A percentile compares a stretch with the other conserved stretches of the same genome.
These are phyloP conservation scores for Onychomys arenicola DNA, from an alignment of 2,797 vertebrate genomes.

Conservation along the genomic window DNA sequence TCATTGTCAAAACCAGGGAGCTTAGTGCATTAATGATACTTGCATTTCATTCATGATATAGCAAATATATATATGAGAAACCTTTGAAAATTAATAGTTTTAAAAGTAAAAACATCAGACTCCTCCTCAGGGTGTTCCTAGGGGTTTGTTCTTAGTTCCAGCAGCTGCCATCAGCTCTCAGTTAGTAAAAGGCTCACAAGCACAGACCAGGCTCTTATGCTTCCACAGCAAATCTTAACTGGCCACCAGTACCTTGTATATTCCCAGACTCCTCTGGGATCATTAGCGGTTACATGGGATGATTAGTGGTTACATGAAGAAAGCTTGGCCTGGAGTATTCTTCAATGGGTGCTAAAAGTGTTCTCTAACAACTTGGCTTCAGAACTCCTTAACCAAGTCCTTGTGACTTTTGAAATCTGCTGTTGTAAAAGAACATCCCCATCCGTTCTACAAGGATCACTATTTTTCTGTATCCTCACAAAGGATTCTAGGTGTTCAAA, in stretches of 20 bases:
- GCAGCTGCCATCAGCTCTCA: neutral
- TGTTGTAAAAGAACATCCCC: slow-evolving; percentile 24
- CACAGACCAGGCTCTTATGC: neutral
- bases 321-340: neutral
- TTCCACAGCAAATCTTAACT: neutral
- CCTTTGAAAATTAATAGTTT: slow-evolving; percentile 45
- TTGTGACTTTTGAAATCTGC: slow-evolving; percentile 8
- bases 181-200: slow-evolving; percentile 15
- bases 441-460: neutral
- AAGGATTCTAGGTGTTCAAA: neutral
- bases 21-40: neutral
- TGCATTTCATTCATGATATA: neutral
- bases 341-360: slow-evolving; percentile 1
- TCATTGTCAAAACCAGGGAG: neutral
- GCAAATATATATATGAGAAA: neutral
- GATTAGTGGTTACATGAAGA: no score
- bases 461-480: slow-evolving; percentile 16
- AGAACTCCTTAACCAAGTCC: slow-evolving; percentile 57
- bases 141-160: neutral
- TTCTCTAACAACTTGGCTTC: slow-evolving; percentile 12
- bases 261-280: slow-evolving; percentile 1
- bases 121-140: neutral
- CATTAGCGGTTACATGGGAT: neutral
- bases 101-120: neutral
- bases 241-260: neutral